Base-by-base conservation (phyloP, 92 coral and sea anemone genomes). In the Isaurus tuberculatus region DNA sequence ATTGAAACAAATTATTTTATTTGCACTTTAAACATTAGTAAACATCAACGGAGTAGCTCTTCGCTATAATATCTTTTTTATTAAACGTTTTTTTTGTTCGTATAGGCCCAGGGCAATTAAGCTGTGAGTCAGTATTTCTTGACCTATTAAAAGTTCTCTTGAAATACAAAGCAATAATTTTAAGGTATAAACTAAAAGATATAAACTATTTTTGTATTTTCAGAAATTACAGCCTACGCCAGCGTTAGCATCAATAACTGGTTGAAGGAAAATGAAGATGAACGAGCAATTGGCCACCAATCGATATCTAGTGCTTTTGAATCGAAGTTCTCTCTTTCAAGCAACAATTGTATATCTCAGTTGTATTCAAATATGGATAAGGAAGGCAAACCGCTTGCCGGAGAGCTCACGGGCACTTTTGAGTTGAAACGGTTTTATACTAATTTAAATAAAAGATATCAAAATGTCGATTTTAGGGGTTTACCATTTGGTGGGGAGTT, bases 401-500 rank as follows among this genome's bases (percentile, higher is more conserved):
- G 77, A 71, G 31, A 27, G 32, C 20, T 40, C 4, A 58, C 58
- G 4, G 77, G 77, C 42, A 43, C 58, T 13, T 40, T 71, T 22
- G 58, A 71, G 10, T 5, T 71, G 34, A 71, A 43, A 43, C 58
- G 13, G 0, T 71, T 43, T 43, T 71, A 71, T 26, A 42, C 34
- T 11, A 71, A 71, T 43, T 42, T 71, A 43, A 15, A 71, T 58
- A 71, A 53, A 71, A 2, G 77, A 6, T 71, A 71, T 25, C 60
- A 71, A 22, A 71, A 71, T 43, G 36, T 71, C 28, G 77, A 71
- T 26, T 71, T 71, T 31, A 43, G 48, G 58, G 77, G 77, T 2
- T 71, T 71, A 34, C 58, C 77, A 16, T n/a, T 71, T 11, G 77
- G 77, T 71, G 77, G 77, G 6, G 77, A 71, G 36, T 71, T 71